phyloP scores from a whole-genome alignment of 2,797 vertebrate species.

The Anabas testudineus region DNA sequence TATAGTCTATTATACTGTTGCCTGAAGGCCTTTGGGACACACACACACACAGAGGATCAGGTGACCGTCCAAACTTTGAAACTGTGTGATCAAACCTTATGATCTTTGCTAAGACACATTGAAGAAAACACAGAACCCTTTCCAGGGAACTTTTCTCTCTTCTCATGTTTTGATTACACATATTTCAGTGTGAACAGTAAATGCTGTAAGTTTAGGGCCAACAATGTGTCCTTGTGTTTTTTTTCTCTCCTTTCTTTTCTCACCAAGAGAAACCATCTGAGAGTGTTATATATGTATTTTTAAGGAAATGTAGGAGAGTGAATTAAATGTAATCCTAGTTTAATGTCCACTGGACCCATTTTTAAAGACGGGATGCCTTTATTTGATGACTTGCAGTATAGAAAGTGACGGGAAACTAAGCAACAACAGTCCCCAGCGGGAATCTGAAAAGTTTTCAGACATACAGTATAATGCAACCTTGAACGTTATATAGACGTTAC shows the following conservation, averaged over 20 bases:
- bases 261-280: background rate
- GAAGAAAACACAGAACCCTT: slow-evolving; percentile 47
- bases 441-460: too few species aligned
- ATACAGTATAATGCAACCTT: too few species aligned
- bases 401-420: too few species aligned
- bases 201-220: slow-evolving; percentile 18
- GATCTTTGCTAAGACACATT: slow-evolving; percentile 49
- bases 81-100: slow-evolving; percentile 75
- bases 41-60: slow-evolving; percentile 66
- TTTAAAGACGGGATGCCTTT: too few species aligned
- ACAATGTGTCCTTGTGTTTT: slow-evolving; percentile 23
- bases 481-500: too few species aligned
- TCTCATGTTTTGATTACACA: slow-evolving; percentile 22
- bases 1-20: slow-evolving; percentile 64
- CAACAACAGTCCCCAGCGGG: too few species aligned
- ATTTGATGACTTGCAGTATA: too few species aligned
- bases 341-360: too few species aligned
- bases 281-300: slow-evolving; percentile 9
- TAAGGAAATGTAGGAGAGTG: too few species aligned
- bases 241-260: background rate
- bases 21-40: slow-evolving; percentile 52
- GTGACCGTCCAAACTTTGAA: slow-evolving; percentile 79
- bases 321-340: too few species aligned
- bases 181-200: slow-evolving; percentile 28
- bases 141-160: slow-evolving; percentile 26